Base-by-base conservation (phyloP, 64 coral and sea anemone species). In the Dendronephthya gigantea region DNA sequence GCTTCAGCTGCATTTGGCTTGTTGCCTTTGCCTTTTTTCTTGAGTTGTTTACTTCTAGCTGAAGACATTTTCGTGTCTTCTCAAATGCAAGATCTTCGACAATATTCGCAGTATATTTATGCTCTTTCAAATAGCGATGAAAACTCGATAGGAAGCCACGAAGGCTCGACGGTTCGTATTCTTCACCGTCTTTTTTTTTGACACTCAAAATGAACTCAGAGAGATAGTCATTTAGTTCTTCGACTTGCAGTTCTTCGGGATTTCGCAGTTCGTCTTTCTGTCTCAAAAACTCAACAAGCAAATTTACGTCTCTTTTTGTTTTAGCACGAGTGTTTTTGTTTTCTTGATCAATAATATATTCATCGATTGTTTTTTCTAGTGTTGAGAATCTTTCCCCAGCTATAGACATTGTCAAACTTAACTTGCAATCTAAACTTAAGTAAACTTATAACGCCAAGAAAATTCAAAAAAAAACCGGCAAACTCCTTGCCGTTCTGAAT, bases 131-230 rank as follows among this genome's bases (percentile, higher is more conserved):
- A 19, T 90, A 52, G 36, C 81, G 16, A 4, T 89, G 35, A 40
- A 89, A 56, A 27, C 81, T 90, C 13, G 22, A 58, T n/a, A 90
- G 40, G 6, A 84, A 39, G 3, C 82, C 31, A 75, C 88, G 68
- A 13, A 81, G 50, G 22, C 83, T 50, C 30, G 87, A 82, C 16
- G 75, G 87, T 49, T 85, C 89, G 51, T 82, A 90, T 35, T 90
- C 89, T 75, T 85, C 83, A 51, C 89, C 89, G 81, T 90, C 89
- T 84, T 90, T 90, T 35, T 48, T 82, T 87, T 83, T 90, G 39
- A 90, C 90, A 83, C 49, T 36, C 43, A 87, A 51, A 50, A 87
- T 87, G 49, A 91, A 91, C 70, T 91, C 85, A 86, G 84, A 82
- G 51, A 83, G 86, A 50, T 91, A 87, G 30, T n/a, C 79, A 83